Conservation (phyloP, 2,113 vertebrate genomes). For the Larimichthys polyactis region DNA sequence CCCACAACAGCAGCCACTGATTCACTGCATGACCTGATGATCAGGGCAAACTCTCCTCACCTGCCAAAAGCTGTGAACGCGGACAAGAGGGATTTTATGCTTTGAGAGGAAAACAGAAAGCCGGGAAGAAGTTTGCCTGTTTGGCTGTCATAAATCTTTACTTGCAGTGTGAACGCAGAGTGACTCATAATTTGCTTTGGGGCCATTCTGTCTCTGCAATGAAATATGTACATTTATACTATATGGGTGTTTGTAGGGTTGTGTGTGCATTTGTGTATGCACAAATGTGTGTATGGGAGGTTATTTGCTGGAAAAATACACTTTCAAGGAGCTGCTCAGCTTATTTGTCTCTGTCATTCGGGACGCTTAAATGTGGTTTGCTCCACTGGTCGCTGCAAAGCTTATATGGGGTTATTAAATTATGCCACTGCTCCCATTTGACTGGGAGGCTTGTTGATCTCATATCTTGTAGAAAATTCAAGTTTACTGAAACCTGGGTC, state of each 20-base stretch:
- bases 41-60: slow-evolving; percentile 39
- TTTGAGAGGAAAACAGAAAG: slow-evolving; percentile 56
- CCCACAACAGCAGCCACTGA: slow-evolving; percentile 32
- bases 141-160: slow-evolving; percentile 58
- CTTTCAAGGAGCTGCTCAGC: background rate
- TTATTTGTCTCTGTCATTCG: slow-evolving; percentile 10
- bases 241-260: background rate
- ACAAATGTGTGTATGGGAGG: background rate
- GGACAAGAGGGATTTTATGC: slow-evolving; percentile 32
- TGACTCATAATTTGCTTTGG: slow-evolving; percentile 58
- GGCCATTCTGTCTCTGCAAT: slow-evolving; percentile 16
- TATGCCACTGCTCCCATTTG: background rate
- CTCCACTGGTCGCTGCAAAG: slow-evolving; percentile 3
- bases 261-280: background rate
- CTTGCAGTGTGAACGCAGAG: slow-evolving; percentile 23
- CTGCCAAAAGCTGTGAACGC: slow-evolving; percentile 51
- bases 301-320: slow-evolving; percentile 13
- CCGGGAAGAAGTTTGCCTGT: slow-evolving; percentile 25
- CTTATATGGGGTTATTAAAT: slow-evolving; percentile 22
- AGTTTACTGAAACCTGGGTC: background rate
- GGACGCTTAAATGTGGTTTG: background rate
- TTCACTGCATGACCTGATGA: slow-evolving; percentile 34
- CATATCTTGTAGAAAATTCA: background rate
- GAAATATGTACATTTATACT: slow-evolving; percentile 15
- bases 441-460: slow-evolving; percentile 5